Evolutionary conservation across 2,888 invertebrate species (phyloP).

Genomic region (Folsomia manolachei): DNA sequence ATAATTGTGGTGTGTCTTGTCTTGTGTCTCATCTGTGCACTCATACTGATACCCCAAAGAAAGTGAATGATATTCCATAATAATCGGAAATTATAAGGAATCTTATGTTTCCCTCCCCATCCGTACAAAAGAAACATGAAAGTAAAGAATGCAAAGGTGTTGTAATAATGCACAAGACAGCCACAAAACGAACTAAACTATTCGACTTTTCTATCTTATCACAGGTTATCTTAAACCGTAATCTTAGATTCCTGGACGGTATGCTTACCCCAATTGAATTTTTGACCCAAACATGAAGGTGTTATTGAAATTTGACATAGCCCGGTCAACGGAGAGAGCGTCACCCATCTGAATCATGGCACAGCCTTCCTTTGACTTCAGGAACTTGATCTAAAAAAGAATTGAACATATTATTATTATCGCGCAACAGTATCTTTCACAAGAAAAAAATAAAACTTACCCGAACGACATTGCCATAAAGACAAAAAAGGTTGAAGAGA

Average conservation of each 20-base stretch:
- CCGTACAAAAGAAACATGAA: too few relatives aligned
- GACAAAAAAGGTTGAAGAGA: slow-evolving; percentile 96
- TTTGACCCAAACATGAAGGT: slow-evolving; percentile 76
- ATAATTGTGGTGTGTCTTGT: background rate
- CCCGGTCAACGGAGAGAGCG: slow-evolving; percentile 87
- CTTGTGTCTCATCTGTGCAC: background rate
- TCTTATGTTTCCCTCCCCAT: too few relatives aligned
- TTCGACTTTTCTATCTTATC: too few relatives aligned
- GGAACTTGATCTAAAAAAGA: slow-evolving; percentile 75
- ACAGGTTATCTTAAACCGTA: too few relatives aligned
- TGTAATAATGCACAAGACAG: too few relatives aligned
- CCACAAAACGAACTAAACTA: too few relatives aligned
- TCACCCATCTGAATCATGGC: slow-evolving; percentile 99
- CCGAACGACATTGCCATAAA: slow-evolving; percentile 97
- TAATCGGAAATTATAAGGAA: too few relatives aligned
- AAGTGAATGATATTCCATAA: too few relatives aligned
- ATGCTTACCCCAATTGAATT: slow-evolving; percentile 65
- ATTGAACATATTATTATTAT: too few relatives aligned
- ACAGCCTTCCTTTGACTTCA: slow-evolving; percentile 97
- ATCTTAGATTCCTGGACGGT: too few relatives aligned
- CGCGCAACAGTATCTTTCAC: background rate
- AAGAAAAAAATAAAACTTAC: slow-evolving; percentile 60
- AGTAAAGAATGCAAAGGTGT: too few relatives aligned
- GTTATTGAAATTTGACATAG: slow-evolving; percentile 91
- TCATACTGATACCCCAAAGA: too few relatives aligned